A percentile compares a stretch with the other conserved stretches of the same genome.
Evolutionary conservation across 1,140 invertebrate species (phyloP).

Genomic region (Sminthurides bifidus): DNA sequence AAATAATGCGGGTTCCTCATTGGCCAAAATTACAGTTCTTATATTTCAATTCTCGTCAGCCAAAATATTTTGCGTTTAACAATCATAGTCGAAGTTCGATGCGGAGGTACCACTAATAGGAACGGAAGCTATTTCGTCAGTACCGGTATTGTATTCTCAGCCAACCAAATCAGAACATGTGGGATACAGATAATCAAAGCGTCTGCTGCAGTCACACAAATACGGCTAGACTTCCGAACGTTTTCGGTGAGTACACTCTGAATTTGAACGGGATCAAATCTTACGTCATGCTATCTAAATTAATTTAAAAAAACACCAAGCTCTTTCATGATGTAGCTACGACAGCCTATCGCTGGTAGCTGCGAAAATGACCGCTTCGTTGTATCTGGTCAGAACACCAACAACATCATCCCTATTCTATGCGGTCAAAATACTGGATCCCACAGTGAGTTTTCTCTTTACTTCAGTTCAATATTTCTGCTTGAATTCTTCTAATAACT

Average conservation of each 20-base stretch:
- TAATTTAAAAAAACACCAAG: background rate
- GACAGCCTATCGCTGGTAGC: constrained; percentile 50
- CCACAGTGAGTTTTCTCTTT: constrained; percentile 46
- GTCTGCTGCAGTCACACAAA: constrained; percentile 46
- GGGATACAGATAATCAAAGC: constrained; percentile 49
- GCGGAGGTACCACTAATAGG: constrained; percentile 51
- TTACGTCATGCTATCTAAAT: too few species aligned
- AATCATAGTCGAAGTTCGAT: constrained; percentile 50
- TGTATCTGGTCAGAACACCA: constrained; percentile 54
- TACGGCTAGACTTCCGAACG: constrained; percentile 54
- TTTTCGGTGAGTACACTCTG: constrained; percentile 46
- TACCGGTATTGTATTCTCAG: constrained; percentile 51
- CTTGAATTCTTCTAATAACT: background rate
- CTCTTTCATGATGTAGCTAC: constrained; percentile 40
- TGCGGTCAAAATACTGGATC: constrained; percentile 64
- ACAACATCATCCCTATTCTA: constrained; percentile 51
- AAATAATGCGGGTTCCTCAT: background rate
- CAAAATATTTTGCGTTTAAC: background rate
- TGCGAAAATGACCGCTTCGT: constrained; percentile 56
- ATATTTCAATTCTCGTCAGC: background rate
- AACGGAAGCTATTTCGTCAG: constrained; percentile 77
- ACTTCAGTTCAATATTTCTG: background rate
- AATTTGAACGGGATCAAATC: background rate
- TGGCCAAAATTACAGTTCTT: background rate
- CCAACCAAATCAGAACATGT: constrained; percentile 41